Evolutionary conservation across 1,140 invertebrate species (phyloP).

Genomic region (Bombyx mori): DNA sequence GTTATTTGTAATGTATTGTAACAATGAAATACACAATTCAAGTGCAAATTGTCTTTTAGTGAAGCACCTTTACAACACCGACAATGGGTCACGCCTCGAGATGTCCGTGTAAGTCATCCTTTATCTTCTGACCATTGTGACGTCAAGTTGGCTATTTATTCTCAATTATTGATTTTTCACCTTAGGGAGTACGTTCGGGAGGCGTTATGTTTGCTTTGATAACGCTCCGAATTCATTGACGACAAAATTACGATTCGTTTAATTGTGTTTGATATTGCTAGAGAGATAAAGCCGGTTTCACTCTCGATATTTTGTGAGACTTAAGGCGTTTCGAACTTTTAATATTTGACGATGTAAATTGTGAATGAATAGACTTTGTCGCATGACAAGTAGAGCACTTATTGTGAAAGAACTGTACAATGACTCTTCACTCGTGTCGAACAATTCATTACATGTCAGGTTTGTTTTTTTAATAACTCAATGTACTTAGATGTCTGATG

Average conservation of each 20-base stretch:
- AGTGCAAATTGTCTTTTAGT: conserved; percentile 64
- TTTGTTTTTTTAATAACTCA: conserved; percentile 7
- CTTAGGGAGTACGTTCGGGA: conserved; percentile 32
- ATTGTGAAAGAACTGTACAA: conserved; percentile 16
- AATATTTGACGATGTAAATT: conserved; percentile 25
- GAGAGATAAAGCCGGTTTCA: neutral
- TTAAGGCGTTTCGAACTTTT: neutral
- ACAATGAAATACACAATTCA: conserved; percentile 48
- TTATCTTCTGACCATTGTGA: conserved; percentile 61
- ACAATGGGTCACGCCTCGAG: conserved; percentile 55
- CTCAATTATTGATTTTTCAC: conserved; percentile 50
- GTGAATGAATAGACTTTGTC: conserved; percentile 56
- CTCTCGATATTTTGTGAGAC: neutral
- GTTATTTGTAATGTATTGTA: conserved; percentile 57
- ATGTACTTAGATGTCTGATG: too few relatives aligned
- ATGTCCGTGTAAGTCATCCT: conserved; percentile 65
- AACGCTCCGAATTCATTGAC: conserved; percentile 25
- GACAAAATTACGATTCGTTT: neutral
- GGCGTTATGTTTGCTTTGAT: conserved; percentile 61
- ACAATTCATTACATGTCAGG: conserved; percentile 21
- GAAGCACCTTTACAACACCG: conserved; percentile 23
- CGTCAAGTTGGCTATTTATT: conserved; percentile 55
- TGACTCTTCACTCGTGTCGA: conserved; percentile 14
- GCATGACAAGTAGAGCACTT: conserved; percentile 48
- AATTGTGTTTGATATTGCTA: neutral